These are phyloP conservation scores for Collichthys lucidus DNA, from an alignment of 2,113 vertebrate species.

Conservation along the genomic window DNA sequence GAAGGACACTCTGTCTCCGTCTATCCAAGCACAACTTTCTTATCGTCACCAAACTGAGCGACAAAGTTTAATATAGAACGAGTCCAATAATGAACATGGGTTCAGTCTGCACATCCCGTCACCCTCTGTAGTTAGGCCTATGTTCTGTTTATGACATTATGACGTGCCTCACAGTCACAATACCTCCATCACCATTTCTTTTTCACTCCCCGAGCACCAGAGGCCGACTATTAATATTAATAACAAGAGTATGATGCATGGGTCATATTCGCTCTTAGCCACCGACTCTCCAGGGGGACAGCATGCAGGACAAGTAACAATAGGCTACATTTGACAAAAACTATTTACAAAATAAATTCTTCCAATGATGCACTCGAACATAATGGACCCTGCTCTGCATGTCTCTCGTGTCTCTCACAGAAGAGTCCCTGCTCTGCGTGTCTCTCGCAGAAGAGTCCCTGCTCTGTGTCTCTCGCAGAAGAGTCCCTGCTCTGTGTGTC, in stretches of 20 bases:
- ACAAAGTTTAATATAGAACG: constrained; percentile 3
- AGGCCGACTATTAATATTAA: constrained; percentile 42
- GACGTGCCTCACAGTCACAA: not conserved
- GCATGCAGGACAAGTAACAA: not conserved
- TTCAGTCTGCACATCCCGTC: not conserved
- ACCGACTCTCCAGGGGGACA: not conserved
- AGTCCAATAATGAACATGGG: not conserved
- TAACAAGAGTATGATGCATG: not conserved
- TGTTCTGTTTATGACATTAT: constrained; percentile 35
- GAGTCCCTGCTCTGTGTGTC: too few species aligned
- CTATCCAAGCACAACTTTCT: not conserved
- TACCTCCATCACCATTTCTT: not conserved
- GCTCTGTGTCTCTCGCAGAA: too few species aligned
- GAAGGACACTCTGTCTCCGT: not conserved
- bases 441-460: too few species aligned
- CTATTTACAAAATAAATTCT: too few species aligned
- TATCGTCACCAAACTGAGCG: not conserved
- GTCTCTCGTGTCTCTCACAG: too few species aligned
- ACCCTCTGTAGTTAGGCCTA: not conserved
- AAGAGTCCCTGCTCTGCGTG: too few species aligned
- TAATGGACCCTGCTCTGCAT: too few species aligned
- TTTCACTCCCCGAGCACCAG: constrained; percentile 8
- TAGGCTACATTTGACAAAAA: too few species aligned
- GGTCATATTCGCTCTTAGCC: constrained; percentile 14
- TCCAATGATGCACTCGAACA: too few species aligned